phyloP scores from a whole-genome alignment of 2,888 invertebrate genomes.

The Acholoe squamosa region DNA sequence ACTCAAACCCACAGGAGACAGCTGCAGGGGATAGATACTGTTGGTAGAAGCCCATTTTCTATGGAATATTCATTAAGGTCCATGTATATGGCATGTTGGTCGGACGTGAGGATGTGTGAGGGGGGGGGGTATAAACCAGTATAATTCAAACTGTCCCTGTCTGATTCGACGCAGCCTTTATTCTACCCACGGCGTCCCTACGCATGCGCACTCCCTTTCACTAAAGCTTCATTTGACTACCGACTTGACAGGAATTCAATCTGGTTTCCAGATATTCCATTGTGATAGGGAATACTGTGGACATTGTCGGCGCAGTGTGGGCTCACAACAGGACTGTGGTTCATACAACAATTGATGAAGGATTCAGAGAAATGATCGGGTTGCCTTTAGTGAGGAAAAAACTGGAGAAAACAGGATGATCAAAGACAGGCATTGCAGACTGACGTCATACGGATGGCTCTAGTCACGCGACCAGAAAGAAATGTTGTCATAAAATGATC shows the following conservation, averaged over 20 bases:
- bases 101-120: no score
- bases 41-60: neutral
- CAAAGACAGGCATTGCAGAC: neutral
- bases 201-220: neutral
- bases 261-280: neutral
- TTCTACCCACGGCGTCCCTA: neutral
- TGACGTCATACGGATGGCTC: neutral
- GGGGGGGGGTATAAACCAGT: neutral
- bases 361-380: slow-evolving; percentile 5
- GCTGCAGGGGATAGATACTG: neutral
- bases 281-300: slow-evolving; percentile 20
- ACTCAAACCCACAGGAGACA: no score
- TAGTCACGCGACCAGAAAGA: neutral
- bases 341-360: neutral
- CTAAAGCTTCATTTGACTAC: neutral
- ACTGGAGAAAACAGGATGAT: neutral
- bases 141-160: neutral
- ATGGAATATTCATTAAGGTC: slow-evolving; percentile 26
- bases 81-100: no score
- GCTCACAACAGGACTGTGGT: neutral
- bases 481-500: neutral
- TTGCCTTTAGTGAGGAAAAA: slow-evolving; percentile 7
- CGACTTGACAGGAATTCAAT: slow-evolving; percentile 4
- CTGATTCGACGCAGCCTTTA: neutral
- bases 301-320: neutral